Evolutionary conservation across 2,113 vertebrate genomes (phyloP).

Genomic region (Columba janthina): DNA sequence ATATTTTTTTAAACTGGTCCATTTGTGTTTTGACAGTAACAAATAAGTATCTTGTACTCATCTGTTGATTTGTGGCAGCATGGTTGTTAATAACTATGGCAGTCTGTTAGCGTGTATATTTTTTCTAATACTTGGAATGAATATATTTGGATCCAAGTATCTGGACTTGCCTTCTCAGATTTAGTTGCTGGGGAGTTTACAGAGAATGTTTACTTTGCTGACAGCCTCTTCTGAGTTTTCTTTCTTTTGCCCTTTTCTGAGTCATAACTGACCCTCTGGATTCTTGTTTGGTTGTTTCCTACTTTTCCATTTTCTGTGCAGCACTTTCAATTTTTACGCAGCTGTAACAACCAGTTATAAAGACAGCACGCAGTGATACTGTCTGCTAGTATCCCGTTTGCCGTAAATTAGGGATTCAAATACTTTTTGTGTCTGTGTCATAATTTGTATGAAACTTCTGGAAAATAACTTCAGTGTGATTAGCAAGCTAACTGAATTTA

Average conservation of each 20-base stretch:
- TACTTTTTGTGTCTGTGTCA: background rate
- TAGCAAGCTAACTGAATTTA: background rate
- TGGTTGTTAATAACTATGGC: background rate
- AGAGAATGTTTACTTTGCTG: constrained; percentile 6
- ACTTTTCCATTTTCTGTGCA: background rate
- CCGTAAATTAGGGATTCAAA: background rate
- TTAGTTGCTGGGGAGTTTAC: constrained; percentile 9
- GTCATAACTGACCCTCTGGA: constrained; percentile 48
- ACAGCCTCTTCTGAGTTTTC: background rate
- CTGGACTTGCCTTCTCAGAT: background rate
- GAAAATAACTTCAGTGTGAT: background rate
- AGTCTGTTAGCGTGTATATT: background rate
- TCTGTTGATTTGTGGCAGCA: background rate
- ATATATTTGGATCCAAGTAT: background rate
- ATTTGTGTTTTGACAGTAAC: background rate
- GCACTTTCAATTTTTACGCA: background rate
- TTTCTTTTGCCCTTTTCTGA: constrained; percentile 56
- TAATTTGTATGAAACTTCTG: background rate
- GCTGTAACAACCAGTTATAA: background rate
- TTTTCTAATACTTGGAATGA: background rate
- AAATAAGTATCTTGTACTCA: background rate
- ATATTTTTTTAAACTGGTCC: too few relatives aligned
- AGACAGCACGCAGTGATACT: background rate
- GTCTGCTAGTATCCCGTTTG: background rate
- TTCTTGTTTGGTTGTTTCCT: constrained; percentile 17